phyloP scores from a whole-genome alignment of 2,113 vertebrate genomes.

The Carlito syrichta region DNA sequence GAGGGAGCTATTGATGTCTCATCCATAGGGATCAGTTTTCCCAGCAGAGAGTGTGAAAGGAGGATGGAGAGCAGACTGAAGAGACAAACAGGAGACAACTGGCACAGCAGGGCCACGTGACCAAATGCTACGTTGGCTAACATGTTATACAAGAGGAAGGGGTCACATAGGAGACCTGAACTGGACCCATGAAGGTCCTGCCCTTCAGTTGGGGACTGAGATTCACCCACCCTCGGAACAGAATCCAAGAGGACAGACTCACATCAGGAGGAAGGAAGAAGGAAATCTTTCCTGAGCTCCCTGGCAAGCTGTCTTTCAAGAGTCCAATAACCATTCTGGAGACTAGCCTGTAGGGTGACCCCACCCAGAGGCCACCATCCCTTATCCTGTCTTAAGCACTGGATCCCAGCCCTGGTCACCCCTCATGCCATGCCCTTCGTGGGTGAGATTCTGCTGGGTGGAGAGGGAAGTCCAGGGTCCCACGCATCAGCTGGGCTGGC shows the following conservation, averaged over 20 bases:
- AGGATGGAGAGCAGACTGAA: neutral
- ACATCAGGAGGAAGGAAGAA: neutral
- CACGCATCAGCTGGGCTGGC: neutral
- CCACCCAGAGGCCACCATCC: neutral
- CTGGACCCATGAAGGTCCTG: neutral
- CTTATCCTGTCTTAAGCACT: neutral
- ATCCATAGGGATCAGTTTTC: neutral
- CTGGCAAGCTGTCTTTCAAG: neutral
- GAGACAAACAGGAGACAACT: neutral
- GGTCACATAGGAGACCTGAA: too few species aligned
- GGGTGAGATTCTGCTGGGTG: neutral
- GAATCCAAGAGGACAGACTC: neutral
- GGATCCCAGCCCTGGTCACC: neutral
- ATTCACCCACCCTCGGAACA: neutral
- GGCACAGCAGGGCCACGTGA: neutral
- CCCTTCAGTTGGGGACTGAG: neutral
- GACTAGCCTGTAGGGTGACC: neutral
- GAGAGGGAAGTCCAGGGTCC: neutral
- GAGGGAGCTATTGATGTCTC: too few species aligned
- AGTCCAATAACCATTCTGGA: neutral
- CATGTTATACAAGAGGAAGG: rapidly evolving
- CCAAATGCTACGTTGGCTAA: neutral
- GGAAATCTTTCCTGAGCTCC: neutral
- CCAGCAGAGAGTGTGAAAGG: rapidly evolving
- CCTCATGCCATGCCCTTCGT: neutral